phyloP scores from a whole-genome alignment of 1,140 invertebrate species.

The Sarcophaga peregrina region DNA sequence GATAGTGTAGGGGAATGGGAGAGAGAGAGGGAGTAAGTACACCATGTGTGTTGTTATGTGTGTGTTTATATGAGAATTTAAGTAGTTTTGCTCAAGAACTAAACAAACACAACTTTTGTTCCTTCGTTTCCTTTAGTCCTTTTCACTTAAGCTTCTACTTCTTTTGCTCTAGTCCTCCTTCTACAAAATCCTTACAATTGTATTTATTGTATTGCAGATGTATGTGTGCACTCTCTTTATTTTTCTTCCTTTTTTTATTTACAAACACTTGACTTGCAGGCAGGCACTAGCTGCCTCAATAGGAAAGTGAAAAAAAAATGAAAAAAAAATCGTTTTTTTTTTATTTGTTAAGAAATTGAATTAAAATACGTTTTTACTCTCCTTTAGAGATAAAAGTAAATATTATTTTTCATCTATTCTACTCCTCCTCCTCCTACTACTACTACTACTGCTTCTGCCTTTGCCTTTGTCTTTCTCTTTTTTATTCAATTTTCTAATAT shows the following conservation, averaged over 20 bases:
- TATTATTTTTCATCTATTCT: conserved; percentile 32
- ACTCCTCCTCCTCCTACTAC: too few species aligned
- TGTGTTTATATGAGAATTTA: conserved; percentile 17
- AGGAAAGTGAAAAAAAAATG: not conserved
- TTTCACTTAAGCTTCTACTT: not conserved
- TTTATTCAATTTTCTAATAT: not conserved
- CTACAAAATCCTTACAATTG: not conserved
- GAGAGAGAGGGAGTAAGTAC: too few species aligned
- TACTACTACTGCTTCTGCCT: not conserved
- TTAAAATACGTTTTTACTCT: conserved; percentile 15
- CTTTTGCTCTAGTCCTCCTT: not conserved
- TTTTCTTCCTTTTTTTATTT: too few species aligned
- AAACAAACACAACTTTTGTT: conserved; percentile 33
- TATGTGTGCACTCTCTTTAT: not conserved
- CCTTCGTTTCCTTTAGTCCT: not conserved
- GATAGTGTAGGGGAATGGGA: too few species aligned
- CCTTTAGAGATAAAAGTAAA: conserved; percentile 16
- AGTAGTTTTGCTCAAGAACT: conserved; percentile 31
- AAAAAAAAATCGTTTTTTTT: not conserved
- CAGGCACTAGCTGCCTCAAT: not conserved
- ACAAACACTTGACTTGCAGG: too few species aligned
- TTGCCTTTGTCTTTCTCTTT: not conserved
- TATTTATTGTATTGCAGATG: not conserved
- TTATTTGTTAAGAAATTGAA: not conserved
- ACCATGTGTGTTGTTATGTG: too few species aligned